These are phyloP conservation scores for Drosophila incognita DNA, from an alignment of 2,888 invertebrate genomes.

Conservation along the genomic window DNA sequence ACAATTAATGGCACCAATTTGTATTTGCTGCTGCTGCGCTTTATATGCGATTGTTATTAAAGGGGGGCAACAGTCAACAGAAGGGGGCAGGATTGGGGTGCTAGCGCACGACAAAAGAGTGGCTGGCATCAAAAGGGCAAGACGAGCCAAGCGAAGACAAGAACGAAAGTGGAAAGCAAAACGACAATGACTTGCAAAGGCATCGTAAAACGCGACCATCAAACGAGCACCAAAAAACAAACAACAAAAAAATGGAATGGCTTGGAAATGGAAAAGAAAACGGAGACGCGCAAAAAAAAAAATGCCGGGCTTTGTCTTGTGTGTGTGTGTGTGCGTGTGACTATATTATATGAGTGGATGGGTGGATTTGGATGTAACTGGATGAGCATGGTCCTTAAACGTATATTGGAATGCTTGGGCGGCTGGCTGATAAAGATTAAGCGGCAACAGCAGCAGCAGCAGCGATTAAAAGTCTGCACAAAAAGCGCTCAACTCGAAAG, in stretches of 20 bases:
- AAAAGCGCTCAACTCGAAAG: conserved; percentile 51
- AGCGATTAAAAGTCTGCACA: conserved; percentile 65
- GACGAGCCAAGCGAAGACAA: conserved; percentile 9
- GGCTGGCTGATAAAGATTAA: conserved; percentile 23
- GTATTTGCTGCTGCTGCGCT: conserved; percentile 51
- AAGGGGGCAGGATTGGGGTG: neutral
- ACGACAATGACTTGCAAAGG: conserved; percentile 60
- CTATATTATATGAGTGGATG: conserved; percentile 14
- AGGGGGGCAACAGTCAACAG: neutral
- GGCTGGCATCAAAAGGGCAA: conserved; percentile 32
- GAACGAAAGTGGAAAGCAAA: conserved; percentile 49
- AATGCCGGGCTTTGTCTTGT: conserved; percentile 22
- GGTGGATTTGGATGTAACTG: conserved; percentile 32
- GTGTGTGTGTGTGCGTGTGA: neutral
- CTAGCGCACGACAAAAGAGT: conserved; percentile 24
- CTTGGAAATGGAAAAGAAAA: conserved; percentile 11
- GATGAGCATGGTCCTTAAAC: conserved; percentile 26
- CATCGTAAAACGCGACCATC: conserved; percentile 62
- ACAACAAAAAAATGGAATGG: conserved; percentile 13
- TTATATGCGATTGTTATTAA: conserved; percentile 41
- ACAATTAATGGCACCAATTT: conserved; percentile 79
- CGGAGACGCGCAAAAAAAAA: conserved; percentile 41
- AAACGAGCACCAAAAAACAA: conserved; percentile 43
- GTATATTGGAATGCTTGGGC: conserved; percentile 35
- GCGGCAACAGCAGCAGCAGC: conserved; percentile 6